Conservation (phyloP, 2,797 vertebrate species). For the Hemitrygon akajei region DNA sequence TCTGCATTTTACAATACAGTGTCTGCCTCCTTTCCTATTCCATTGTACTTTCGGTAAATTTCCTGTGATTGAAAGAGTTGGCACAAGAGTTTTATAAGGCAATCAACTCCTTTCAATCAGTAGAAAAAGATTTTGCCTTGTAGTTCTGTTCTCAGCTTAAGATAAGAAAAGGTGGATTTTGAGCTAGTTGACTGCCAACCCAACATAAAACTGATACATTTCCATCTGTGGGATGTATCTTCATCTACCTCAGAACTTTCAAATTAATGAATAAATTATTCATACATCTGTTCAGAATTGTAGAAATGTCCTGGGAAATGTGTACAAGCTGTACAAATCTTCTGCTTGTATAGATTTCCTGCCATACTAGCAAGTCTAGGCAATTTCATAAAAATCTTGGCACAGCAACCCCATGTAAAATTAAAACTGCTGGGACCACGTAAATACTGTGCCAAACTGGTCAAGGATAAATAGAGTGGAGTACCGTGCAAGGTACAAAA, state of each 20-base stretch:
- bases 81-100: background rate
- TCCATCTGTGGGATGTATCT: background rate
- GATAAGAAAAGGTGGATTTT: background rate
- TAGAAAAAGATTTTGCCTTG: background rate
- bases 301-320: background rate
- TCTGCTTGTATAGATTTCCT: background rate
- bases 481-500: background rate
- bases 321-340: background rate
- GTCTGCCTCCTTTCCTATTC: background rate
- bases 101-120: background rate
- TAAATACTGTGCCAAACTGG: background rate
- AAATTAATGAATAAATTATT: constrained; percentile 4
- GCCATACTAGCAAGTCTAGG: background rate
- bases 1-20: background rate
- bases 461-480: background rate
- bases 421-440: background rate
- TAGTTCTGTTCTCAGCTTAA: background rate
- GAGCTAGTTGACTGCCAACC: background rate
- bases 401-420: background rate
- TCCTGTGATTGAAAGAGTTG: background rate
- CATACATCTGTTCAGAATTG: background rate
- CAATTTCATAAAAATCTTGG: background rate
- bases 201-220: background rate
- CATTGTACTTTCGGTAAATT: background rate
- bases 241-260: background rate